Percentiles rank a stretch among this genome's conserved stretches.
phyloP scores from a whole-genome alignment of 2,797 vertebrate species.

The Melanotaenia maccullochi region DNA sequence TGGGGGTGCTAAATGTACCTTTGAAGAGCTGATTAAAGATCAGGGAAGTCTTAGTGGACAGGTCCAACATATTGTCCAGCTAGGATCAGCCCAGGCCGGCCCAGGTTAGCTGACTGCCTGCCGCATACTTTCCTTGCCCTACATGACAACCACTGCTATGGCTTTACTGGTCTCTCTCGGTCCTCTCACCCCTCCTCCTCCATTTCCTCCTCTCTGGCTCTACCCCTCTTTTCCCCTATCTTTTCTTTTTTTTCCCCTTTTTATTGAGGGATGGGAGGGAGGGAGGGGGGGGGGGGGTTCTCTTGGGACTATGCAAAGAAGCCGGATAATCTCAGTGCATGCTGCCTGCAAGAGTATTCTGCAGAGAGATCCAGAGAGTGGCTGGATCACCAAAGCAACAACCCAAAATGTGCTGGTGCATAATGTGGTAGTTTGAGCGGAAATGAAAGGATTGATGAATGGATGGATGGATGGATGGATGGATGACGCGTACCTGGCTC shows the following conservation, averaged over 20 bases:
- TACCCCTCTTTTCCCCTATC: constrained; percentile 32
- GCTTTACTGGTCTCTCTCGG: constrained; percentile 4
- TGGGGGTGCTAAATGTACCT: constrained; percentile 21
- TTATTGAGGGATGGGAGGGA: no score
- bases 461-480: constrained; percentile 33
- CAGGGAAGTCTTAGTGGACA: background rate
- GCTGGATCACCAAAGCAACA: constrained; percentile 50
- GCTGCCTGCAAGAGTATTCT: constrained; percentile 63
- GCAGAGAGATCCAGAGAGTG: constrained; percentile 51
- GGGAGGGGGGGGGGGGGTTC: constrained; percentile 12
- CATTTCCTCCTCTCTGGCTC: constrained; percentile 25
- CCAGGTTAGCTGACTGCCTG: constrained; percentile 36
- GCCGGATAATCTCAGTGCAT: constrained; percentile 75
- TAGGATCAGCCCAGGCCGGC: constrained; percentile 46
- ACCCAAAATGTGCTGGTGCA: constrained; percentile 37
- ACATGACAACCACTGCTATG: constrained; percentile 45
- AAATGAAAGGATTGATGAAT: constrained; percentile 6
- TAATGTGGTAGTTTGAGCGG: constrained; percentile 38
- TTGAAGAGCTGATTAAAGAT: constrained; percentile 16
- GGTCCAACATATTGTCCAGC: background rate
- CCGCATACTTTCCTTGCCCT: constrained; percentile 30
- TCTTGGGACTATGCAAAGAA: constrained; percentile 72
- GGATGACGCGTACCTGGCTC: constrained; percentile 72
- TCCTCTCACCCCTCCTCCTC: background rate
- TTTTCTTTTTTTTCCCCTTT: background rate